Base-by-base conservation (phyloP, 2,888 invertebrate species). In the Trachelus stipa region DNA sequence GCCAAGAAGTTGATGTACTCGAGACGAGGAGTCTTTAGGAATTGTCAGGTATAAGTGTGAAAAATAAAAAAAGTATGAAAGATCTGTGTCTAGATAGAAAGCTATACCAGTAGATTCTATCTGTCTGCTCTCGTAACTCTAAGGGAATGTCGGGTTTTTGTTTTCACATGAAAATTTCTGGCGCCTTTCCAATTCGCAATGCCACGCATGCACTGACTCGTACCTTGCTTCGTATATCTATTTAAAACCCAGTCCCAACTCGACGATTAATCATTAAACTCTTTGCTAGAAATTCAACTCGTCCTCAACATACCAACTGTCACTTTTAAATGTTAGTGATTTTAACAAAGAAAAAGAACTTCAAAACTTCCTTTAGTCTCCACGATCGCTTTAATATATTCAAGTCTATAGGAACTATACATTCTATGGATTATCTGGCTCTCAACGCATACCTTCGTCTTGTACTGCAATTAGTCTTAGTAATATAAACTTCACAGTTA, bases 261-360 rank as follows among this genome's bases (percentile, higher is more conserved):
- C 81, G 83, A 83, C 85, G 85, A 86, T 87, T 87, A 84, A 88
- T 86, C 87, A 86, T 86, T 86, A 79, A 80, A 69, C 79, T 74
- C 73, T 77, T 75, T 71, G 68, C 56, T 6, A 15, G 56, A 23
- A 56, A 56, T 9, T 56, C 68, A 31, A 68, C n/a, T 56, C 56
- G 56, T 56, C 56, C 56, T 23, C 23, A 56, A 23, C 9, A 56
- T 56, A 15, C 56, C 56, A 56, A 56, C 9, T 23, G 56, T 56
- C 56, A 56, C 9, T 56, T 23, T 56, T 56, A 56, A 56, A 56
- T 56, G 6, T 56, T 56, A 56, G 23, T 9, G 23, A 23, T 23
- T 9, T 56, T 9, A 71, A 30, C 11, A 30, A 12, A 71, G 23
- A 11, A 15, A 71, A 71, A 71, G 15, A 71, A 9, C 30, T 12